A percentile compares a stretch with the other conserved stretches of the same genome.
These are phyloP conservation scores for Oscheius sp. DNA, from an alignment of 2,888 invertebrate species.

Conservation along the genomic window DNA sequence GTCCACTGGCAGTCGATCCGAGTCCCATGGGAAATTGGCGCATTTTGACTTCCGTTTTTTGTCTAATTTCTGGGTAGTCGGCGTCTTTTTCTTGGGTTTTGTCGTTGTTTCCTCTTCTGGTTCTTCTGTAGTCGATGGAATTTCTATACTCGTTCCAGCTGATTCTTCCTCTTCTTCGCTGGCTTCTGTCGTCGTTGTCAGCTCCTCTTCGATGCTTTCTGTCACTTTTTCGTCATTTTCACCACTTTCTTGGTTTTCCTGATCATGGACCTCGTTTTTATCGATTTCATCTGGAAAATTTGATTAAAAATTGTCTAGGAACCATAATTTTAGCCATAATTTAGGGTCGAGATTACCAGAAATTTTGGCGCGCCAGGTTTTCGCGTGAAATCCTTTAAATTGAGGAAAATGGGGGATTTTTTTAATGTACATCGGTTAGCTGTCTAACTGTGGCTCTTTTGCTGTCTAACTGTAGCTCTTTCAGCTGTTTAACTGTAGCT, in stretches of 20 bases:
- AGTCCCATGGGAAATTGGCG: slow-evolving; percentile 72
- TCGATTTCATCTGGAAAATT: no score
- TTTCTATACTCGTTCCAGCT: neutral
- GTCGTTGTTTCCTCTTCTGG: slow-evolving; percentile 19
- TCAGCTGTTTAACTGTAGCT: no score
- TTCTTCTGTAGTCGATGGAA: neutral
- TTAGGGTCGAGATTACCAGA: no score
- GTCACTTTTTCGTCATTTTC: neutral
- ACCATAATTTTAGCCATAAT: no score
- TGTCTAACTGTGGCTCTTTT: no score
- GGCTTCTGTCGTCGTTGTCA: neutral
- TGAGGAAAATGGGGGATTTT: no score
- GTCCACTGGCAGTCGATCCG: slow-evolving; percentile 73
- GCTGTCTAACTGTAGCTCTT: no score
- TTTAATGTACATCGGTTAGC: no score
- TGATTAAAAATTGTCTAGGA: no score
- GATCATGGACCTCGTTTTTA: no score
- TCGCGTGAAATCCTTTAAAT: no score
- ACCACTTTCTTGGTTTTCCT: neutral
- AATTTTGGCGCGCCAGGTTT: no score
- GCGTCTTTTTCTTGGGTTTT: slow-evolving; percentile 21
- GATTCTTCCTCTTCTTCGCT: slow-evolving; percentile 8
- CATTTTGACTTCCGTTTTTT: slow-evolving; percentile 26
- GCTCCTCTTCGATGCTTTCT: neutral
- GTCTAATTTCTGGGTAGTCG: neutral